Base-by-base conservation (phyloP, 2,113 vertebrate genomes). In the Xenopus borealis region DNA sequence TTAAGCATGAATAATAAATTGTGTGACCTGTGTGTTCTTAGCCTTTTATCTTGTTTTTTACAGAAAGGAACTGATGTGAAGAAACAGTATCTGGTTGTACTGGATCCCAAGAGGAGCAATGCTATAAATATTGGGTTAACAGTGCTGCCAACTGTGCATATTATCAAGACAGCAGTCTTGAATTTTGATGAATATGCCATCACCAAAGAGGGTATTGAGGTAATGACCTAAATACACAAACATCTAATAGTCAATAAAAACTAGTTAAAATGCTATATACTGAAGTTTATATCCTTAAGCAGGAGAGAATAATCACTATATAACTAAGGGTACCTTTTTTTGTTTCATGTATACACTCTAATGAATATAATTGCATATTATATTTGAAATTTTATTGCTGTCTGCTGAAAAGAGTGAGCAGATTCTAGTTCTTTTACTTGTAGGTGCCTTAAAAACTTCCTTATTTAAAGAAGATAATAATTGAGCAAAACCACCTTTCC, bases 101-200 rank as follows among this genome's bases (percentile, higher is more conserved):
- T 98, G 78, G 96, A 98, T 79, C 83, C 95, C 0, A 98, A 98
- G 83, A 91, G 96, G 75, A 98, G 96, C 80, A 98, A 98, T 0
- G 94, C 95, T 69, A 98, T 98, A 81, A 98, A 98, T 88, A 98
- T 98, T 8, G 96, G 96, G 1, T 93, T 98, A 81, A 98, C 96
- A 0, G 95, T 96, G 4, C 87, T 98, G 77, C 96, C 96, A 0
- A 91, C 96, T 0, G 70, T 93, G 17, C 93, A 97, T 53, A 93
- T 98, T 84, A 98, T 98, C 81, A 97, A 96, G 84, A 91, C 87
- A 0, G 96, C 96, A 0, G 93, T 98, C 66, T 90, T 97, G 79
- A 95, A 89, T 84, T 97, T 96, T 0, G 96, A 98, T 0, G 96
- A 98, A 81, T 98, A 94, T 78, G 95, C 96, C 1, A 95, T 98